A percentile compares a stretch with the other conserved stretches of the same genome.
phyloP scores from a whole-genome alignment of 2,888 invertebrate genomes.

The Congeria kusceri region DNA sequence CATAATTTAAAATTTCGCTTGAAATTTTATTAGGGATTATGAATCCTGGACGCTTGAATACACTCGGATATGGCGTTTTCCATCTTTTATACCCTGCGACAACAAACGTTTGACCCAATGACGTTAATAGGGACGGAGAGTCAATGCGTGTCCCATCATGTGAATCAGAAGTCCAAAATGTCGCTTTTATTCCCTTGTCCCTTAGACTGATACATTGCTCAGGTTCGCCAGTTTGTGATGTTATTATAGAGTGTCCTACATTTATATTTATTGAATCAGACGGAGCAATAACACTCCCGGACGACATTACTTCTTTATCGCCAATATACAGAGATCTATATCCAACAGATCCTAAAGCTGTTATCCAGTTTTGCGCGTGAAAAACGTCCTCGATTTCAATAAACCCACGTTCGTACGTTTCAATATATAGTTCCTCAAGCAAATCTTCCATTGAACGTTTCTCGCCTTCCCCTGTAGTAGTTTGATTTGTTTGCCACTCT shows the following conservation, averaged over 20 bases:
- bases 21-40: background rate
- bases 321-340: background rate
- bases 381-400: slow-evolving; percentile 14
- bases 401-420: slow-evolving; percentile 16
- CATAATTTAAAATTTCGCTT: background rate
- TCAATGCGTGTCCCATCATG: background rate
- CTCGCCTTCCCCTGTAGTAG: background rate
- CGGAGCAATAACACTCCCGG: too few relatives aligned
- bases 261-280: background rate
- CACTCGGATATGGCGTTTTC: background rate
- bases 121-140: background rate
- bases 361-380: background rate
- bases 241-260: background rate
- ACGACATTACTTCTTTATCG: too few relatives aligned
- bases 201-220: background rate
- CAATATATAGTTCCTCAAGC: slow-evolving; percentile 5
- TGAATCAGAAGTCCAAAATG: slow-evolving; percentile 5
- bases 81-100: background rate
- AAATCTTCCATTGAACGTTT: background rate
- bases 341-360: background rate
- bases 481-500: background rate
- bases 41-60: background rate
- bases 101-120: background rate
- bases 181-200: background rate
- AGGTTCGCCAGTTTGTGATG: background rate